A percentile compares a stretch with the other conserved stretches of the same genome.
phyloP scores from a whole-genome alignment of 2,797 vertebrate genomes.

The Meda fulgida region DNA sequence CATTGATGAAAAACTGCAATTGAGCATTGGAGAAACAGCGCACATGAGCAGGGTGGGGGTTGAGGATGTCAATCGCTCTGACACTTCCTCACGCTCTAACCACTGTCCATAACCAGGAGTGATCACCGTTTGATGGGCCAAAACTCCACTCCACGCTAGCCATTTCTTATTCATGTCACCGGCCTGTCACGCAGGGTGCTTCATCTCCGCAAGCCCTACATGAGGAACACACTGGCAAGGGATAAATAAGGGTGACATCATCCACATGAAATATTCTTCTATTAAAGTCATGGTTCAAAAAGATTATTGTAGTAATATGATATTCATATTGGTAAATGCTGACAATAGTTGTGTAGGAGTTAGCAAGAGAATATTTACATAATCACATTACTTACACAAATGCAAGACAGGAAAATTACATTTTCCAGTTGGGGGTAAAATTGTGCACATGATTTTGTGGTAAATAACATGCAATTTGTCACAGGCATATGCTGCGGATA shows the following conservation, averaged over 20 bases:
- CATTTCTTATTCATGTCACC: slow-evolving; percentile 77
- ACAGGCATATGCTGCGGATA: slow-evolving; percentile 63
- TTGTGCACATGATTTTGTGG: slow-evolving; percentile 40
- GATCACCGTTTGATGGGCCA: slow-evolving; percentile 76
- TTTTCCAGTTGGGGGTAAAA: slow-evolving; percentile 48
- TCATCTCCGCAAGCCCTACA: slow-evolving; percentile 29
- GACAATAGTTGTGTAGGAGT: neutral
- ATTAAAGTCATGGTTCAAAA: slow-evolving; percentile 12
- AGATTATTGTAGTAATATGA: neutral
- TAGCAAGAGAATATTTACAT: slow-evolving; percentile 28
- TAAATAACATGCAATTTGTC: slow-evolving; percentile 58
- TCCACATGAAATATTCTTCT: slow-evolving; percentile 22
- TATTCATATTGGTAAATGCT: neutral
- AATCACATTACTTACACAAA: slow-evolving; percentile 36
- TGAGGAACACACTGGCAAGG: slow-evolving; percentile 3
- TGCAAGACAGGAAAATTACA: slow-evolving; percentile 22
- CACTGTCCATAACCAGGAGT: slow-evolving; percentile 70
- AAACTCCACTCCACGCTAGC: slow-evolving; percentile 59
- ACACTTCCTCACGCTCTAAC: slow-evolving; percentile 64
- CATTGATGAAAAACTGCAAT: neutral
- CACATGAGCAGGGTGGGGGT: slow-evolving; percentile 38
- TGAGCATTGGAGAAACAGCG: neutral
- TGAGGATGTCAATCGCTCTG: slow-evolving; percentile 64
- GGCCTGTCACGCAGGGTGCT: slow-evolving; percentile 68
- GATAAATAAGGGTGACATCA: slow-evolving; percentile 6